Percentiles rank a stretch among this genome's conserved stretches.
Evolutionary conservation across 2,113 vertebrate species (phyloP).

Genomic region (Dasyurus viverrinus): DNA sequence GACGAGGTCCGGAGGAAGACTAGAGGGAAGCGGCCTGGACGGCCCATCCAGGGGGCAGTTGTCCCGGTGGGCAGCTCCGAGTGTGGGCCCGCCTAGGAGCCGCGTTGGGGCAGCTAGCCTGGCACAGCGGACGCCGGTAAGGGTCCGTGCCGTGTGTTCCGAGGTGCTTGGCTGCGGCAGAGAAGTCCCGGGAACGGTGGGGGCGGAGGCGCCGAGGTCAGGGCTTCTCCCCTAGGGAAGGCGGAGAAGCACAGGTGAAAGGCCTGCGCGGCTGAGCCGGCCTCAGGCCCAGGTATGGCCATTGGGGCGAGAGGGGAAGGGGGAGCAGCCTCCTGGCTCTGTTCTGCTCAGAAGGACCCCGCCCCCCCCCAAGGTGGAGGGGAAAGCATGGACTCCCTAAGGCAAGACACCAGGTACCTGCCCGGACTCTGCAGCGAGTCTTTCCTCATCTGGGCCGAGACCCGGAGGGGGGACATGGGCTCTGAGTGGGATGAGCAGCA

Average conservation of each 20-base stretch:
- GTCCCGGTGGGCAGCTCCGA: conserved; percentile 83
- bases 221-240: conserved; percentile 87
- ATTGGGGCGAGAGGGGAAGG: not conserved
- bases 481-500: conserved; percentile 33
- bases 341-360: not conserved
- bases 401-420: conserved; percentile 80
- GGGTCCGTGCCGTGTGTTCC: conserved; percentile 88
- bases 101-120: conserved; percentile 86
- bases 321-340: not conserved
- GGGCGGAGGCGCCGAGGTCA: conserved; percentile 89
- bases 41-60: conserved; percentile 88
- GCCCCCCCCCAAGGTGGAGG: not conserved
- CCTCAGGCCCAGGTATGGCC: not conserved
- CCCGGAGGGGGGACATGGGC: not conserved
- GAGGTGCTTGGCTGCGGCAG: conserved; percentile 91
- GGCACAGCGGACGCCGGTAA: conserved; percentile 87
- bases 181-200: conserved; percentile 90
- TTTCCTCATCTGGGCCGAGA: conserved; percentile 77
- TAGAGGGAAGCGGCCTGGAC: conserved; percentile 88
- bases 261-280: not conserved
- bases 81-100: conserved; percentile 88
- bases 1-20: conserved; percentile 76
- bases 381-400: too few species aligned
- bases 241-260: conserved; percentile 22
- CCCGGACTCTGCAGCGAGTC: conserved; percentile 90